A percentile compares a stretch with the other conserved stretches of the same genome.
Evolutionary conservation across 1,140 invertebrate species (phyloP).

Genomic region (Eumeta japonica): DNA sequence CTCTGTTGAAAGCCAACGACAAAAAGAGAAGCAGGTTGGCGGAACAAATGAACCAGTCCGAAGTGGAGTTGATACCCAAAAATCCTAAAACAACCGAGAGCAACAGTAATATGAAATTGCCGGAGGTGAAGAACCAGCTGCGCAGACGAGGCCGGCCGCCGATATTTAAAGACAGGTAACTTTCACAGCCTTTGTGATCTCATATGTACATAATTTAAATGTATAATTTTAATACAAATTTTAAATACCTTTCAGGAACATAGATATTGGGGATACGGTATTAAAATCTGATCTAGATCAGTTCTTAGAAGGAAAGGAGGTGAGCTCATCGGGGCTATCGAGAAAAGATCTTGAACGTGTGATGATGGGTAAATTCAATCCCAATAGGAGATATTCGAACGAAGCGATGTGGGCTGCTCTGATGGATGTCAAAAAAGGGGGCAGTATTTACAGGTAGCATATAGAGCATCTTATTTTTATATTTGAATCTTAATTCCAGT

Average conservation of each 20-base stretch:
- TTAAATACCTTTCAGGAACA: too few species aligned
- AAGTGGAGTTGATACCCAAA: constrained; percentile 42
- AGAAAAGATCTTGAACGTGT: constrained; percentile 49
- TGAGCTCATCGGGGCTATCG: constrained; percentile 48
- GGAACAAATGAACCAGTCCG: constrained; percentile 27
- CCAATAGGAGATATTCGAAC: constrained; percentile 47
- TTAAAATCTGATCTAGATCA: constrained; percentile 50
- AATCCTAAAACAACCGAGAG: constrained; percentile 13
- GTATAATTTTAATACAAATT: too few species aligned
- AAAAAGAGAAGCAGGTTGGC: constrained; percentile 23
- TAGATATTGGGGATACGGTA: constrained; percentile 47
- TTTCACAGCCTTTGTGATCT: too few species aligned
- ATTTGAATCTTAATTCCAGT: too few species aligned
- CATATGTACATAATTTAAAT: too few species aligned
- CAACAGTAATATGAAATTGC: neutral
- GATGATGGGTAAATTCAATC: constrained; percentile 57
- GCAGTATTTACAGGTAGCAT: constrained; percentile 55
- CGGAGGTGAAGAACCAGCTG: constrained; percentile 26
- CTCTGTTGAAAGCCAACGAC: constrained; percentile 36
- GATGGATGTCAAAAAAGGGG: constrained; percentile 57
- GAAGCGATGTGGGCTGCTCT: constrained; percentile 53
- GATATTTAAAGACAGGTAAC: constrained; percentile 43
- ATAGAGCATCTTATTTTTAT: constrained; percentile 11
- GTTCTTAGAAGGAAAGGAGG: constrained; percentile 50
- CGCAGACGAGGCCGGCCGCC: constrained; percentile 34